These are phyloP conservation scores for Lepidothrix coronata DNA, from an alignment of 2,113 vertebrate species.

Conservation along the genomic window DNA sequence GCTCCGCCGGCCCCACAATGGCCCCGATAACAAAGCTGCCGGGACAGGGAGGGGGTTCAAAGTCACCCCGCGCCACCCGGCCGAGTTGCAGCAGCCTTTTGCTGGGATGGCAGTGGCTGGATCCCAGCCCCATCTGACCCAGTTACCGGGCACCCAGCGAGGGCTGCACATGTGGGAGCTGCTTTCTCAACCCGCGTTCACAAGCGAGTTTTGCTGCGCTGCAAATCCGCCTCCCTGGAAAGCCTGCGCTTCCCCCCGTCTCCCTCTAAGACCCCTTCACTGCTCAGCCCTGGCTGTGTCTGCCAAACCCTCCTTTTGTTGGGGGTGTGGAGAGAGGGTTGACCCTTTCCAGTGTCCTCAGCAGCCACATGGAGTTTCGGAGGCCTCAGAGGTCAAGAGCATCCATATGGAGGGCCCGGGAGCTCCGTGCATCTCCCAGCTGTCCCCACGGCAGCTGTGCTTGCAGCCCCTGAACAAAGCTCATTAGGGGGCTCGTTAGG, in stretches of 20 bases:
- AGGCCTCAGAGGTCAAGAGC: conserved; percentile 56
- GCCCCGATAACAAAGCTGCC: conserved; percentile 1
- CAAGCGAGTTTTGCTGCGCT: neutral
- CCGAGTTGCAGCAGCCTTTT: neutral
- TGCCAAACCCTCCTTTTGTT: conserved; percentile 13
- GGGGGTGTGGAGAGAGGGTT: neutral
- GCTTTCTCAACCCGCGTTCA: neutral
- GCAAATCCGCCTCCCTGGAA: rapidly evolving
- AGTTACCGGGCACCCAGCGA: rapidly evolving
- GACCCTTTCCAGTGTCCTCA: conserved; percentile 42
- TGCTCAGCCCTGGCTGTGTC: neutral
- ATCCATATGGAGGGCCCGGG: conserved; percentile 57
- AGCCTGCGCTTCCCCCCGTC: neutral
- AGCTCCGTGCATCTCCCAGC: conserved; percentile 44
- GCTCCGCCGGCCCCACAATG: conserved; percentile 11
- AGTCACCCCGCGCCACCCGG: neutral
- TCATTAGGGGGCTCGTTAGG: neutral
- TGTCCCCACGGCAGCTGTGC: conserved; percentile 57
- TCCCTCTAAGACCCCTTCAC: neutral
- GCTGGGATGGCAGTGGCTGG: neutral
- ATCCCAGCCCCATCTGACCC: neutral
- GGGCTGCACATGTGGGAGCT: neutral
- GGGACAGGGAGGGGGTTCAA: conserved; percentile 24
- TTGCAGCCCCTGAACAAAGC: conserved; percentile 5
- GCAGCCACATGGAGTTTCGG: conserved; percentile 51